A percentile compares a stretch with the other conserved stretches of the same genome.
phyloP scores from a whole-genome alignment of 2,888 invertebrate genomes.

The Galeruca laticollis region DNA sequence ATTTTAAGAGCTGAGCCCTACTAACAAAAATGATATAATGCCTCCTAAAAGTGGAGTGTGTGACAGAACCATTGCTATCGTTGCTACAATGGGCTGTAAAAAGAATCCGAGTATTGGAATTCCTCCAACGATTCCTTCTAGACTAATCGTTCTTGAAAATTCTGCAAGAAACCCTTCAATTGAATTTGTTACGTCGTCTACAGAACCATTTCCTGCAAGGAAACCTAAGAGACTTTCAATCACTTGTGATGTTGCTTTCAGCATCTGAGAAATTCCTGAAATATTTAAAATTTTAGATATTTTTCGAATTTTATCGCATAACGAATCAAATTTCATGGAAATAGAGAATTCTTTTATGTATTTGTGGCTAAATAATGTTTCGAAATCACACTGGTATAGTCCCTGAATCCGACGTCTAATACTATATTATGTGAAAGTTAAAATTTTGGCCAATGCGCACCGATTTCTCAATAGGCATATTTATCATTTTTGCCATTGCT shows the following conservation, averaged over 20 bases:
- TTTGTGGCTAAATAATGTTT: too few species aligned
- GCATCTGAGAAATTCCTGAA: constrained; percentile 20
- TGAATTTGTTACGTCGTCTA: constrained; percentile 10
- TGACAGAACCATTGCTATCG: constrained; percentile 7
- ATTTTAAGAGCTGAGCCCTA: constrained; percentile 11
- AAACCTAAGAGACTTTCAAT: constrained; percentile 17
- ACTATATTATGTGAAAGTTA: too few species aligned
- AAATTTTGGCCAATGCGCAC: too few species aligned
- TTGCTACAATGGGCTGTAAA: constrained; percentile 23
- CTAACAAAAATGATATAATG: constrained; percentile 19
- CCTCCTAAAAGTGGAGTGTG: constrained; percentile 19
- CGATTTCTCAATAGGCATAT: too few species aligned
- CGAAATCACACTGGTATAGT: too few species aligned
- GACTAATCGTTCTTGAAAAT: constrained; percentile 11
- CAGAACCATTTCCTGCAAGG: constrained; percentile 18
- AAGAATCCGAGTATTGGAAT: constrained; percentile 16
- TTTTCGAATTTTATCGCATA: too few species aligned
- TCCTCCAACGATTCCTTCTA: constrained; percentile 21
- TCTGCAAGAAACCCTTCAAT: constrained; percentile 18
- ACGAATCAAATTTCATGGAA: too few species aligned
- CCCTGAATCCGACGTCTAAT: too few species aligned
- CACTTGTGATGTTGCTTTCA: background rate
- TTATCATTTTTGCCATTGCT: too few species aligned
- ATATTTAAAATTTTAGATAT: background rate
- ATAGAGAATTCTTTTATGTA: too few species aligned